Conservation (phyloP, 2,888 invertebrate genomes). For the Cerastoderma edule region DNA sequence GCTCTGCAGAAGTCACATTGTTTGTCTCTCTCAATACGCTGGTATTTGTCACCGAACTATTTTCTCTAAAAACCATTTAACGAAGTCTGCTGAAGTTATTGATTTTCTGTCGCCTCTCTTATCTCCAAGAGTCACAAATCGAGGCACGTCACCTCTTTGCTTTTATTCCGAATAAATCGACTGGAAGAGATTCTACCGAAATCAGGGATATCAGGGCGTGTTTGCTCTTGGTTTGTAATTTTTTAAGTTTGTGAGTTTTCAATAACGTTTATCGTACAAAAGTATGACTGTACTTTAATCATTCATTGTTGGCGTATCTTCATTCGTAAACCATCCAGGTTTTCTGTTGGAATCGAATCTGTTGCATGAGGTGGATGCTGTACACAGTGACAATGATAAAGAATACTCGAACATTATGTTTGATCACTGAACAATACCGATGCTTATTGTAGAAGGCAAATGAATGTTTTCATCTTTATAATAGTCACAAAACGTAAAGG, state of each 20-base stretch:
- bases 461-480: too few species aligned
- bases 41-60: slow-evolving; percentile 14
- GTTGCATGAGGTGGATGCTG: too few species aligned
- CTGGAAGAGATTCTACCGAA: background rate
- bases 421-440: too few species aligned
- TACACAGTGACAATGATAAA: too few species aligned
- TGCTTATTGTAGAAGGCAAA: too few species aligned
- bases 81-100: slow-evolving; percentile 34
- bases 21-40: too few species aligned
- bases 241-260: too few species aligned
- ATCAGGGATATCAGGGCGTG: background rate
- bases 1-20: too few species aligned
- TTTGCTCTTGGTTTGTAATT: background rate
- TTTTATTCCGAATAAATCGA: background rate
- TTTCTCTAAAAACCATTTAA: slow-evolving; percentile 22
- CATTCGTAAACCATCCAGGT: too few species aligned
- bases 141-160: slow-evolving; percentile 27
- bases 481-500: too few species aligned
- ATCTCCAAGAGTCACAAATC: slow-evolving; percentile 31
- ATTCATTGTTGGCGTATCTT: background rate
- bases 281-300: background rate
- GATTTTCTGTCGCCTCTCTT: slow-evolving; percentile 43
- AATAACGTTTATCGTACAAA: background rate
- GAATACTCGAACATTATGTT: too few species aligned
- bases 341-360: too few species aligned